Conservation (phyloP, 2,888 invertebrate genomes). For the Chloroclysta siterata region DNA sequence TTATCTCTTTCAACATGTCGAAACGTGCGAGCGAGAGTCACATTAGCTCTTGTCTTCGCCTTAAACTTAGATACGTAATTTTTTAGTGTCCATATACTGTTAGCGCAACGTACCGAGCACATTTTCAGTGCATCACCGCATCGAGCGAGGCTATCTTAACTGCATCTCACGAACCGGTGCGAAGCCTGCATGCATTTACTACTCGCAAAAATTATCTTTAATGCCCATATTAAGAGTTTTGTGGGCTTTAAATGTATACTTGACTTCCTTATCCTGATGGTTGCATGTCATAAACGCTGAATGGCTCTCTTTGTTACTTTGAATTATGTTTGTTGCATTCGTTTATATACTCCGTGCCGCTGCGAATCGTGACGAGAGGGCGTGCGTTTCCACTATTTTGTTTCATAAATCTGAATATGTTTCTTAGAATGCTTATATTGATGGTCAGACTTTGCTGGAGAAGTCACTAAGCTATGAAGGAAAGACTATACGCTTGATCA, state of each 20-base stretch:
- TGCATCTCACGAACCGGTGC: conserved; percentile 59
- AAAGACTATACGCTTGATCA: too few species aligned
- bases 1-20: too few species aligned
- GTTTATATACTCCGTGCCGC: conserved; percentile 7
- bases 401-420: conserved; percentile 2
- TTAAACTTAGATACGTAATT: neutral
- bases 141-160: conserved; percentile 67
- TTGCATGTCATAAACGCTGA: conserved; percentile 30
- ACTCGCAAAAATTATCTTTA: conserved; percentile 62
- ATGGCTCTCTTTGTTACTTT: conserved; percentile 31
- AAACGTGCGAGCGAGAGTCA: too few species aligned
- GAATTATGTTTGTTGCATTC: conserved; percentile 25
- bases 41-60: too few species aligned
- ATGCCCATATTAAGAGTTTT: conserved; percentile 61
- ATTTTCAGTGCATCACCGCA: conserved; percentile 39
- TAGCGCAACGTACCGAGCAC: conserved; percentile 33
- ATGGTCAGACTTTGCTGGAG: too few species aligned
- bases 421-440: too few species aligned
- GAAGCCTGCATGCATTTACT: conserved; percentile 49
- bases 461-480: too few species aligned
- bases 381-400: conserved; percentile 12
- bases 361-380: conserved; percentile 23
- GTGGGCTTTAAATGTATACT: conserved; percentile 37
- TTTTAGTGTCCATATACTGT: conserved; percentile 11
- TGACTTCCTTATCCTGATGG: conserved; percentile 39